These are phyloP conservation scores for Indicator maculatus DNA, from an alignment of 2,113 vertebrate genomes.

Conservation along the genomic window DNA sequence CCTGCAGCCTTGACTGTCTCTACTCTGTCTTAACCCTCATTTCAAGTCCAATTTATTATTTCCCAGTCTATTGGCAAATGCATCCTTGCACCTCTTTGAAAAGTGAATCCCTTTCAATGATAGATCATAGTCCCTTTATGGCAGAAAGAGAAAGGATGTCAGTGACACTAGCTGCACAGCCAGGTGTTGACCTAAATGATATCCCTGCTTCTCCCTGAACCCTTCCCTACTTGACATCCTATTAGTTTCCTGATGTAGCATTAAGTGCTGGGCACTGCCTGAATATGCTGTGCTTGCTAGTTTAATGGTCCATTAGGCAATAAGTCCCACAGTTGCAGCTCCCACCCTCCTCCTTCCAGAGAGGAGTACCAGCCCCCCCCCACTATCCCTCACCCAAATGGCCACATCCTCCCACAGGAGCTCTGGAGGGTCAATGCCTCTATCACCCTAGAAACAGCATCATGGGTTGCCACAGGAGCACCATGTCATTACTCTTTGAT, in stretches of 20 bases:
- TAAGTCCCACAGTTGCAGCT: not conserved
- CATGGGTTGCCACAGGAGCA: not conserved
- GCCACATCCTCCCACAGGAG: not conserved
- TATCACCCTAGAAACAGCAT: not conserved
- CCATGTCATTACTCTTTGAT: not conserved
- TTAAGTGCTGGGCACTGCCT: not conserved
- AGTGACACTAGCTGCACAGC: not conserved
- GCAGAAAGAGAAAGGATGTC: not conserved
- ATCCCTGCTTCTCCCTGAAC: not conserved
- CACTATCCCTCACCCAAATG: not conserved
- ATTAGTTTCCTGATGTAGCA: not conserved
- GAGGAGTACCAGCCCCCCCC: not conserved
- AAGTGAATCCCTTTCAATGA: not conserved
- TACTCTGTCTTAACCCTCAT: not conserved
- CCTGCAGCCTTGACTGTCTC: not conserved
- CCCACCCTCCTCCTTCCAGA: not conserved
- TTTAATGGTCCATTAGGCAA: not conserved
- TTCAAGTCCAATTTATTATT: not conserved
- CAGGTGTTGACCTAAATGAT: not conserved
- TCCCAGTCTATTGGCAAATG: not conserved
- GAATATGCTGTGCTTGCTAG: not conserved
- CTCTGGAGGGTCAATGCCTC: not conserved
- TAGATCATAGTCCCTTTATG: not conserved
- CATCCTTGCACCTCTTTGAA: not conserved
- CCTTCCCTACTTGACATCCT: not conserved